Percentiles rank a stretch among this genome's conserved stretches.
These are phyloP conservation scores for Heliconius melpomene DNA, from an alignment of 1,140 invertebrate genomes.

Conservation along the genomic window DNA sequence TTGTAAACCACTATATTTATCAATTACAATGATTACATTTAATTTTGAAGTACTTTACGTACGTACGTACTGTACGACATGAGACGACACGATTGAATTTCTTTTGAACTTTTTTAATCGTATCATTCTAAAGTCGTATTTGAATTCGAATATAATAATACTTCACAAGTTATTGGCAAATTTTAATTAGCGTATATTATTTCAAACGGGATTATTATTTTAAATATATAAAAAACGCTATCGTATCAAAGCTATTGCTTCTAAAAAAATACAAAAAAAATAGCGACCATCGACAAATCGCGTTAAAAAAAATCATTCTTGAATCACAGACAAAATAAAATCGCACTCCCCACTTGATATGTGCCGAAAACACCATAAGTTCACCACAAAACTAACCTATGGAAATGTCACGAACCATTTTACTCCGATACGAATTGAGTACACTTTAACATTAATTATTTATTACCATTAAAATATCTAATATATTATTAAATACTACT, in stretches of 20 bases:
- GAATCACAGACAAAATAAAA: constrained; percentile 73
- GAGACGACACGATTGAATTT: not conserved
- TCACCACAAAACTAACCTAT: constrained; percentile 39
- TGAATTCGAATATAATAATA: not conserved
- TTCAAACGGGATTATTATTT: constrained; percentile 17
- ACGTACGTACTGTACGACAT: not conserved
- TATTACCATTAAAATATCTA: constrained; percentile 39
- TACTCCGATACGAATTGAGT: constrained; percentile 58
- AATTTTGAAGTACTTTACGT: not conserved
- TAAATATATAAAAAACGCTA: constrained; percentile 34
- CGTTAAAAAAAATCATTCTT: constrained; percentile 58
- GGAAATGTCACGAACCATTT: constrained; percentile 68
- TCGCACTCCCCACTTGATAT: constrained; percentile 65
- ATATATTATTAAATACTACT: constrained; percentile 54
- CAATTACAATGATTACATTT: not conserved
- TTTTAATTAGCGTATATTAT: constrained; percentile 27
- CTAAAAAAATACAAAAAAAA: constrained; percentile 50
- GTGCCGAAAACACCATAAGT: constrained; percentile 54
- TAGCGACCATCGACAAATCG: constrained; percentile 32
- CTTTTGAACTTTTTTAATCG: not conserved
- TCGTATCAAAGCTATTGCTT: constrained; percentile 43
- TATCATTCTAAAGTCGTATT: not conserved
- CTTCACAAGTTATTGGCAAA: constrained; percentile 28
- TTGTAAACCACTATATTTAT: not conserved
- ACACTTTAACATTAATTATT: constrained; percentile 47